These are phyloP conservation scores for Morbakka virulenta DNA, from an alignment of 30 jellyfish, hydroid and myxozoan species.

Conservation along the genomic window DNA sequence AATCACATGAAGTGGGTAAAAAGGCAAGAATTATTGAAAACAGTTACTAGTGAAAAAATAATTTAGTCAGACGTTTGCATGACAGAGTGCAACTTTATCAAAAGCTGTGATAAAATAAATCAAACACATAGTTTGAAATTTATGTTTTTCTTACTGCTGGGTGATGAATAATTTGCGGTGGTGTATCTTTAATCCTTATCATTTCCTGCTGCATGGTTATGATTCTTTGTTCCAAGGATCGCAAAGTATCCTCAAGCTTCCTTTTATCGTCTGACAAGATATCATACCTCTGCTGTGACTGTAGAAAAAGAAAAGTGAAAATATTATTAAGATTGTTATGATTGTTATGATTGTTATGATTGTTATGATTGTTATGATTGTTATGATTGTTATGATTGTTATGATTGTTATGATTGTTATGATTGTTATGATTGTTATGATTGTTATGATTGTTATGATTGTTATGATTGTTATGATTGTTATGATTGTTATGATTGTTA, in stretches of 20 bases:
- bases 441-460: too few species aligned
- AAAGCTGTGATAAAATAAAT: too few species aligned
- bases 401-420: too few species aligned
- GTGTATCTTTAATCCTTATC: conserved; percentile 43
- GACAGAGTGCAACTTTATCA: too few species aligned
- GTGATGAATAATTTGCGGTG: conserved; percentile 21
- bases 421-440: too few species aligned
- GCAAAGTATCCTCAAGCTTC: conserved; percentile 59
- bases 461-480: too few species aligned
- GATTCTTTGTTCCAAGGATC: conserved; percentile 68
- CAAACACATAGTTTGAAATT: background rate
- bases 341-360: too few species aligned
- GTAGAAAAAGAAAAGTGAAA: background rate
- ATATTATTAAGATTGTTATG: background rate
- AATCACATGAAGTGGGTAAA: too few species aligned
- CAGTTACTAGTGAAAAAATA: background rate
- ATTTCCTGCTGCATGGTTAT: conserved; percentile 82
- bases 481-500: too few species aligned
- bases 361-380: too few species aligned
- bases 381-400: too few species aligned
- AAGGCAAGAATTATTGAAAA: background rate
- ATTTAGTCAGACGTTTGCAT: too few species aligned
- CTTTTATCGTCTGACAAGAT: conserved; percentile 69
- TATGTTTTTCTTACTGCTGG: background rate
- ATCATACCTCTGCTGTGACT: conserved; percentile 74